Conservation (phyloP, 1,140 invertebrate genomes). For the Megalonaias nervosa region DNA sequence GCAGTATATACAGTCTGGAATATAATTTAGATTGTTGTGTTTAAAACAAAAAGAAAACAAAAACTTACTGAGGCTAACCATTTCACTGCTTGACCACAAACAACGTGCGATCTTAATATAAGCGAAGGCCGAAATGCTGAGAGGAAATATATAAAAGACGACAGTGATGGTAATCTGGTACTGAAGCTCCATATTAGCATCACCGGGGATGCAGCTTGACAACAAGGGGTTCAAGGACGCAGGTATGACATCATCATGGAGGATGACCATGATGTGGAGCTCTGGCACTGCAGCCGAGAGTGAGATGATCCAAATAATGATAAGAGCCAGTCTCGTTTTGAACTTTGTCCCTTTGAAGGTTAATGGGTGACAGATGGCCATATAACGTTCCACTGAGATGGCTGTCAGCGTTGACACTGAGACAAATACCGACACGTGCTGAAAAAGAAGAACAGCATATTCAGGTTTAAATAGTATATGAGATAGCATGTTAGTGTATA, state of each 20-base stretch:
- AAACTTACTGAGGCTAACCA: conserved; percentile 68
- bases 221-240: conserved; percentile 42
- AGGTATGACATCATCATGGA: conserved; percentile 25
- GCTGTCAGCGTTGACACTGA: conserved; percentile 91
- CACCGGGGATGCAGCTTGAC: conserved; percentile 37
- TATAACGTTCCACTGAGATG: conserved; percentile 93
- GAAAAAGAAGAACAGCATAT: conserved; percentile 22
- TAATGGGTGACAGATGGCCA: conserved; percentile 91
- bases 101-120: conserved; percentile 88
- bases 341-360: conserved; percentile 82
- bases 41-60: too few species aligned
- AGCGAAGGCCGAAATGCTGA: conserved; percentile 86
- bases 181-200: conserved; percentile 65
- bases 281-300: conserved; percentile 41
- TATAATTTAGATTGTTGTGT: too few species aligned
- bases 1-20: too few species aligned
- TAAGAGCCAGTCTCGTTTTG: conserved; percentile 81
- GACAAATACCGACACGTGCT: conserved; percentile 91
- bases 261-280: conserved; percentile 35
- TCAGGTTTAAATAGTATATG: background rate
- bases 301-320: conserved; percentile 79
- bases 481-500: background rate
- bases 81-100: conserved; percentile 84
- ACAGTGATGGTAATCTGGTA: conserved; percentile 81
- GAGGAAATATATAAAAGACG: conserved; percentile 82